phyloP scores from a whole-genome alignment of 1,140 invertebrate species.

The Dinothrombium tinctorium region DNA sequence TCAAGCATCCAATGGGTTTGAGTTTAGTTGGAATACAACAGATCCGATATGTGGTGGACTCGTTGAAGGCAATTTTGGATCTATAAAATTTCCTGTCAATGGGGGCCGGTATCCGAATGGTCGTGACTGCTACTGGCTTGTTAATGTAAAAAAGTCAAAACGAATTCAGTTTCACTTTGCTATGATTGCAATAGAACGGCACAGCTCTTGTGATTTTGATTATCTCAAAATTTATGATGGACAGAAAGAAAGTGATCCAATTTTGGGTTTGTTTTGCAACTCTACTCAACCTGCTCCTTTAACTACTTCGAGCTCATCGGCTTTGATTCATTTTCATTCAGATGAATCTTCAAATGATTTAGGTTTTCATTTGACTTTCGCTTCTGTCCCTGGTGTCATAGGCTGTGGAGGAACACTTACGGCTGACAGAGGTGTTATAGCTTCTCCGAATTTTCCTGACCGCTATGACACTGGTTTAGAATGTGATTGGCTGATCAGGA shows the following conservation, averaged over 20 bases:
- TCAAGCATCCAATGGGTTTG: conserved; percentile 35
- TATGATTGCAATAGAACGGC: conserved; percentile 45
- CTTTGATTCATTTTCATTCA: conserved; percentile 48
- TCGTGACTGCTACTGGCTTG: conserved; percentile 50
- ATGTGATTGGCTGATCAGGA: conserved; percentile 50
- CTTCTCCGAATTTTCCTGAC: conserved; percentile 46
- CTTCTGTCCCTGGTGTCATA: conserved; percentile 29
- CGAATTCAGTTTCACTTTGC: conserved; percentile 58
- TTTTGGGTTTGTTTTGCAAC: conserved; percentile 41
- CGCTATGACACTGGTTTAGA: conserved; percentile 36
- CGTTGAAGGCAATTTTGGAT: conserved; percentile 33
- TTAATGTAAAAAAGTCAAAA: conserved; percentile 39
- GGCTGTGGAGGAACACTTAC: conserved; percentile 60
- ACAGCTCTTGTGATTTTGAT: conserved; percentile 46
- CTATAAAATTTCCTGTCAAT: conserved; percentile 49
- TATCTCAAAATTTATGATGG: conserved; percentile 41
- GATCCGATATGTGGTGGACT: conserved; percentile 45
- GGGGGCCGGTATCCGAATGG: conserved; percentile 53
- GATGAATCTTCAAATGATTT: conserved; percentile 25
- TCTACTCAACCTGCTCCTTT: conserved; percentile 38
- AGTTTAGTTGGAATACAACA: conserved; percentile 42
- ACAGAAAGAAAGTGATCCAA: conserved; percentile 22
- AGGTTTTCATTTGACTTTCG: conserved; percentile 31
- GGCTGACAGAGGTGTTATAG: conserved; percentile 32
- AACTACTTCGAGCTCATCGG: conserved; percentile 33